These are phyloP conservation scores for Ploceus nigricollis DNA, from an alignment of 2,113 vertebrate genomes.

Conservation along the genomic window DNA sequence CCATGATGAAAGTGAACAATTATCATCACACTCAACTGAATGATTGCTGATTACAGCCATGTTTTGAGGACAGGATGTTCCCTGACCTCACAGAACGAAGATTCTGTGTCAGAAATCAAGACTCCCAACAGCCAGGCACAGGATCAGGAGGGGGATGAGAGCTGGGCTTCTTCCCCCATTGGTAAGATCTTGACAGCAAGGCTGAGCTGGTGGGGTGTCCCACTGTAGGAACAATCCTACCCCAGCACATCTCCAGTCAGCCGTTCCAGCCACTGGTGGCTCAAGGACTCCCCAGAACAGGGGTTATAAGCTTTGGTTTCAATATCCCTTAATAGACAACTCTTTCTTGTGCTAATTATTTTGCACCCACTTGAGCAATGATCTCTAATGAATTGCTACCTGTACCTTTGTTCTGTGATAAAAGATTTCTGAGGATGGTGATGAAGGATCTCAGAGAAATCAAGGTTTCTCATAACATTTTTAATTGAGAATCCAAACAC, in stretches of 20 bases:
- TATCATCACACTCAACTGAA: background rate
- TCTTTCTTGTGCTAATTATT: background rate
- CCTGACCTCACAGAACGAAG: background rate
- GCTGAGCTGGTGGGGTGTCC: background rate
- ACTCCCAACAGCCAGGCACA: background rate
- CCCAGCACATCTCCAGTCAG: background rate
- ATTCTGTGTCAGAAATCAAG: background rate
- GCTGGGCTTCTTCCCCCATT: accelerated
- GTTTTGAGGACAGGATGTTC: background rate
- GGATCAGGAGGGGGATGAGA: too few relatives aligned
- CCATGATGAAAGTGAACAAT: background rate
- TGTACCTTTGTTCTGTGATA: background rate
- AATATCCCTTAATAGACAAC: background rate
- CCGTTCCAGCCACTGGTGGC: background rate
- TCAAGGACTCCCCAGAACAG: background rate
- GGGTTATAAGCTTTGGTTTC: background rate
- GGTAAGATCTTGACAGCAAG: too few relatives aligned
- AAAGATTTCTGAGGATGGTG: background rate
- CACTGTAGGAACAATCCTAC: accelerated
- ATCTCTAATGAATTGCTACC: background rate
- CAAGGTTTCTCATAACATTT: too few relatives aligned
- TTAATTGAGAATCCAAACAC: background rate
- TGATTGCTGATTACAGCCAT: background rate
- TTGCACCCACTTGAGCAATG: background rate
- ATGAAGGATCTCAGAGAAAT: background rate